These are phyloP conservation scores for Periphyllus acericola DNA, from an alignment of 2,888 invertebrate species.

Conservation along the genomic window DNA sequence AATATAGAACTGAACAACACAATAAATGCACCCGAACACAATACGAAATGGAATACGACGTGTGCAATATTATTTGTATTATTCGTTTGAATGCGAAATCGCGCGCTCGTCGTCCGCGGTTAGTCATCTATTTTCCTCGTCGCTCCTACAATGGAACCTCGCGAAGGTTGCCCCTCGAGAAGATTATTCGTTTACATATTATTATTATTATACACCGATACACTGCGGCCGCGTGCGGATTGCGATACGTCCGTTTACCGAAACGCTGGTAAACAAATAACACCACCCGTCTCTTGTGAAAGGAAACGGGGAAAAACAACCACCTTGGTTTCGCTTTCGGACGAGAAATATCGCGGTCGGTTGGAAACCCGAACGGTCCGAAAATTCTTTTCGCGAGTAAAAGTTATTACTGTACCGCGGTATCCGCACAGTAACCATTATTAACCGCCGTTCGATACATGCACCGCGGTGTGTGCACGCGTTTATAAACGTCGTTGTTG, in stretches of 20 bases:
- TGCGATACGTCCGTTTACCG: not conserved
- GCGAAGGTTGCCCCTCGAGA: not conserved
- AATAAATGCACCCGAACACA: not conserved
- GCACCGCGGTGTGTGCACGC: not conserved
- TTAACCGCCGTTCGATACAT: no score
- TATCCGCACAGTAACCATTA: no score
- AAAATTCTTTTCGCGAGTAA: no score
- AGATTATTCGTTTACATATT: not conserved
- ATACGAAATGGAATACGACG: not conserved
- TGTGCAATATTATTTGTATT: not conserved
- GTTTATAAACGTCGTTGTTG: not conserved
- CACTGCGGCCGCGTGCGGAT: not conserved
- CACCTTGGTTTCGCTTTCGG: not conserved
- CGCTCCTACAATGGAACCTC: not conserved
- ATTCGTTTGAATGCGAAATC: constrained; percentile 4
- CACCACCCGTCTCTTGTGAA: not conserved
- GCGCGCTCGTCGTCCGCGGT: not conserved
- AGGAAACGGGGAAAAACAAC: not conserved
- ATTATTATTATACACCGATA: no score
- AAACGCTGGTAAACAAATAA: not conserved
- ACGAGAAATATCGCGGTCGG: not conserved
- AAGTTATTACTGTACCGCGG: no score
- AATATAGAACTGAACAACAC: not conserved
- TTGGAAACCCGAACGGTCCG: no score
- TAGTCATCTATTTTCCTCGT: not conserved